phyloP scores from a whole-genome alignment of 2,888 invertebrate genomes.

The Epicampocera succincta region DNA sequence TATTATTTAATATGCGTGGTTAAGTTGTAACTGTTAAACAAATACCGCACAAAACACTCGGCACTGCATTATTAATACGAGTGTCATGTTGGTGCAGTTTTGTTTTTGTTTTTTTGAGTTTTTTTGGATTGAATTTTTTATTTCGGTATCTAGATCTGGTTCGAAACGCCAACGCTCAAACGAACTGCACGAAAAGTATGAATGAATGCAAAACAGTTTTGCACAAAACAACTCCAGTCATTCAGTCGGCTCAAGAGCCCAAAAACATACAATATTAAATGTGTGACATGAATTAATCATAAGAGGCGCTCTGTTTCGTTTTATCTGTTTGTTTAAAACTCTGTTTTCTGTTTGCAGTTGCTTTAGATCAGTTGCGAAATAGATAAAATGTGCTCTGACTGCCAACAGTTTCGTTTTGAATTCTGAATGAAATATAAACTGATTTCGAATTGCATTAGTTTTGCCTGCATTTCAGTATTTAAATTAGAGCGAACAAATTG shows the following conservation, averaged over 20 bases:
- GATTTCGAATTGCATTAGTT: constrained; percentile 33
- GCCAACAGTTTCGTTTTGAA: neutral
- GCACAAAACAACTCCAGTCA: constrained; percentile 11
- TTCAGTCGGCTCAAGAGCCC: constrained; percentile 20
- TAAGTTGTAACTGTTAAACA: constrained; percentile 47
- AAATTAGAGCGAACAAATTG: neutral
- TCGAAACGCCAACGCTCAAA: constrained; percentile 37
- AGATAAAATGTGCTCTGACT: constrained; percentile 45
- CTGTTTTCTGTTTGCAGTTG: constrained; percentile 7
- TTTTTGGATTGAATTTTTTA: constrained; percentile 27
- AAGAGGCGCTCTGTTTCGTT: constrained; percentile 22
- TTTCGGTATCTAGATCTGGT: constrained; percentile 23
- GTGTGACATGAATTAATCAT: constrained; percentile 62
- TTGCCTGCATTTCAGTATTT: constrained; percentile 8
- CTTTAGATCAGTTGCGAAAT: constrained; percentile 12
- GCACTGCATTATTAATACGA: constrained; percentile 4
- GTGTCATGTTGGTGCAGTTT: neutral
- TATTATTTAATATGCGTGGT: constrained; percentile 54
- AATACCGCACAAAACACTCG: constrained; percentile 23
- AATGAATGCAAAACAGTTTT: constrained; percentile 12
- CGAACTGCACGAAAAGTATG: neutral
- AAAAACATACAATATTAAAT: constrained; percentile 36
- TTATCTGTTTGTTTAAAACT: constrained; percentile 30
- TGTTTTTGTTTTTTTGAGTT: neutral
- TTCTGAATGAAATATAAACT: constrained; percentile 20